A percentile compares a stretch with the other conserved stretches of the same genome.
Conservation (phyloP, 2,113 vertebrate species). For the Cephalopterus ornatus region DNA sequence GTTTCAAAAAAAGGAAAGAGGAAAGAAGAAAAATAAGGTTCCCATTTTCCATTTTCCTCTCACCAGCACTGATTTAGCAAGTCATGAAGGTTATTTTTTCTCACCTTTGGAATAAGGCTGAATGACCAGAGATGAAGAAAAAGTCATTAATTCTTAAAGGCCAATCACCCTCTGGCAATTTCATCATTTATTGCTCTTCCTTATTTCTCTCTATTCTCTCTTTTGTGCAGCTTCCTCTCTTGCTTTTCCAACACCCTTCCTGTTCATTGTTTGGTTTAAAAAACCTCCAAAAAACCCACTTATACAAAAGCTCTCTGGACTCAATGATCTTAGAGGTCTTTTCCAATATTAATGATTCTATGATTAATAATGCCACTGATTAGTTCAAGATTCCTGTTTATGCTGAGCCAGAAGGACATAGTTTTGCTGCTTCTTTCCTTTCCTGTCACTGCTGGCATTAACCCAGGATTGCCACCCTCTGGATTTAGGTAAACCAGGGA, state of each 20-base stretch:
- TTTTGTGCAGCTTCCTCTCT: neutral
- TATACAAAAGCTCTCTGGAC: neutral
- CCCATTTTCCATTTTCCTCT: neutral
- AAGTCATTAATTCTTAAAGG: constrained; percentile 40
- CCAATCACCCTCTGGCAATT: neutral
- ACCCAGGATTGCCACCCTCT: neutral
- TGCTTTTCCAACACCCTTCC: neutral
- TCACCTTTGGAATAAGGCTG: neutral
- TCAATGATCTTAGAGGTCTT: fast-evolving
- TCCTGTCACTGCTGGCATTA: neutral
- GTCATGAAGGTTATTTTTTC: neutral
- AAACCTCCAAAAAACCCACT: neutral
- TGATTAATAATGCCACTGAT: neutral
- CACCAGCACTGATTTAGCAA: neutral
- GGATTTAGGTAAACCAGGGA: neutral
- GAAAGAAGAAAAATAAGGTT: neutral
- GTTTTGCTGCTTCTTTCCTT: neutral
- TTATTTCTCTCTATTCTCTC: neutral
- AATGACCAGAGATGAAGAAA: constrained; percentile 17
- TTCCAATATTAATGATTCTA: neutral
- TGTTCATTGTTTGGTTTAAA: neutral
- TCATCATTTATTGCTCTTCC: neutral
- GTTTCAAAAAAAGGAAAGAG: neutral
- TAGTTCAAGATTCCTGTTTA: neutral
- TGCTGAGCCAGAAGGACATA: neutral